Percentiles rank a stretch among this genome's conserved stretches.
Conservation (phyloP, 2,888 invertebrate genomes). For the Chaitophorus viminalis region DNA sequence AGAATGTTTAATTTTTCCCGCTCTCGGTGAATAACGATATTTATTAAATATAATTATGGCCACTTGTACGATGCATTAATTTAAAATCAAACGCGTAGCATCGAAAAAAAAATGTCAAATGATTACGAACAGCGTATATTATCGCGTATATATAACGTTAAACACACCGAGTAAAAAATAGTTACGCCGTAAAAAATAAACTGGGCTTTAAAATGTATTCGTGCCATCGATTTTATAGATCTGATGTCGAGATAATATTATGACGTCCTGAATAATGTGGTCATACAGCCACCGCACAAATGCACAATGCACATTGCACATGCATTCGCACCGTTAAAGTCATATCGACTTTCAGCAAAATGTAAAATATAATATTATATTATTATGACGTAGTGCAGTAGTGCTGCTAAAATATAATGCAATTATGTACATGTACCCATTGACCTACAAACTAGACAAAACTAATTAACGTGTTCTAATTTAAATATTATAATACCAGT, state of each 20-base stretch:
- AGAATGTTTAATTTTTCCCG: not conserved
- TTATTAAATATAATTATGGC: too few species aligned
- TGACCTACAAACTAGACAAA: conserved; percentile 44
- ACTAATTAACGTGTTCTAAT: conserved; percentile 42
- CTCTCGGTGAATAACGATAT: not conserved
- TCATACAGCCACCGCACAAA: not conserved
- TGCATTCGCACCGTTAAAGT: not conserved
- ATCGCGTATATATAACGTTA: too few species aligned
- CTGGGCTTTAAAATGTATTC: not conserved
- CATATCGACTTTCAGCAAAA: not conserved
- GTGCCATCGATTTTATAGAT: not conserved
- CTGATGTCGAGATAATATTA: not conserved
- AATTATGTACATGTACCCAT: conserved; percentile 36
- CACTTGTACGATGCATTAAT: not conserved
- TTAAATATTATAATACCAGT: conserved; percentile 20
- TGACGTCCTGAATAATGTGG: not conserved
- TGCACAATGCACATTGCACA: too few species aligned
- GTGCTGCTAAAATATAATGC: not conserved
- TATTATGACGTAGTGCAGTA: not conserved
- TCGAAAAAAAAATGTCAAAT: not conserved
- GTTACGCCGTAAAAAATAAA: not conserved
- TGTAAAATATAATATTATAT: not conserved
- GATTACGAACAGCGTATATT: not conserved
- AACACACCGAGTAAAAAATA: too few species aligned
- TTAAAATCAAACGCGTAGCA: not conserved